Conservation (phyloP, 1,140 invertebrate species). For the Aphaenogaster floridana region DNA sequence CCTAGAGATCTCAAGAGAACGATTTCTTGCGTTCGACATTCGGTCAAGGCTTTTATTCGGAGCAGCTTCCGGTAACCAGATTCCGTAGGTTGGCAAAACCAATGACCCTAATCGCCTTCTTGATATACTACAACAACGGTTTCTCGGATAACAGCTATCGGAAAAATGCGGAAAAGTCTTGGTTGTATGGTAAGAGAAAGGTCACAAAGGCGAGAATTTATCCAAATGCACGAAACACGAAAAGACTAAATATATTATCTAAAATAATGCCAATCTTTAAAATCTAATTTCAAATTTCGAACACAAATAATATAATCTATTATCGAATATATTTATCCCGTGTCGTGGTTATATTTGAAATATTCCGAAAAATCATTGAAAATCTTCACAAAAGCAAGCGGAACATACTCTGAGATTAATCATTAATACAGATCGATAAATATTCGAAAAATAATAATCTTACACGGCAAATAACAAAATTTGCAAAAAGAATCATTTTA, state of each 20-base stretch:
- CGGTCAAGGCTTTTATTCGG: slow-evolving; percentile 42
- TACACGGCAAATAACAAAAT: background rate
- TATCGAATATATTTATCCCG: background rate
- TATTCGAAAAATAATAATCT: background rate
- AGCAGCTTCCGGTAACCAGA: slow-evolving; percentile 58
- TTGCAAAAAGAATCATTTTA: background rate
- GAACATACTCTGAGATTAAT: background rate
- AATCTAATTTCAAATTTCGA: background rate
- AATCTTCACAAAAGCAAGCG: background rate
- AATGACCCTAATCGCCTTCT: slow-evolving; percentile 72
- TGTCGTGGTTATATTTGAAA: background rate
- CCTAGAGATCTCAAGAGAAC: background rate
- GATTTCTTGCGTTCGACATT: slow-evolving; percentile 20
- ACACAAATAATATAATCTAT: background rate
- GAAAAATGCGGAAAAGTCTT: slow-evolving; percentile 46
- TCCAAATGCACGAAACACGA: background rate
- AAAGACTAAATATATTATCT: background rate
- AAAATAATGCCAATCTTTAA: background rate
- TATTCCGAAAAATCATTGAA: background rate
- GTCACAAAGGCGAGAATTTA: background rate
- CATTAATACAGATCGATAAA: background rate
- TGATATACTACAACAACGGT: slow-evolving; percentile 17
- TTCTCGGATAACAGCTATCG: slow-evolving; percentile 38
- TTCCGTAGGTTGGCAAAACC: slow-evolving; percentile 67
- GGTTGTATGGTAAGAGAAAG: slow-evolving; percentile 1